Base-by-base conservation (phyloP, 2,113 vertebrate genomes). In the Turnix velox region DNA sequence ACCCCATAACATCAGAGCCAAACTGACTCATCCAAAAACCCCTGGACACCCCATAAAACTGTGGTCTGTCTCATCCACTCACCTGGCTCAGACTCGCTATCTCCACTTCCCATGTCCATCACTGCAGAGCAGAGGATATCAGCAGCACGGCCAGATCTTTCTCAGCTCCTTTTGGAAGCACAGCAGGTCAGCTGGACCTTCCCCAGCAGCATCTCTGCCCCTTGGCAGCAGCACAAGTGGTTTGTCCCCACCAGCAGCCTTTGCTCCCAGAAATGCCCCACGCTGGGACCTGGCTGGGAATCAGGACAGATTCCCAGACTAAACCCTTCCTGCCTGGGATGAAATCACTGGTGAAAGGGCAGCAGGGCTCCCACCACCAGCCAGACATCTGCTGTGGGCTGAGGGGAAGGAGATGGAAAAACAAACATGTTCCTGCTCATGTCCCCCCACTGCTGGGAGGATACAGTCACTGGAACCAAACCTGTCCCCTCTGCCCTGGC, bases 181-280 rank as follows among this genome's bases (percentile, higher is more conserved):
- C 0, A 0, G 22, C 2, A 1, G 33, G 17, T 14, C 3, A 7
- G 31, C 18, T 30, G 55, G 49, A 40, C 49, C 68, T 27, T 33
- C 39, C 46, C 57, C 62, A 65, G 49, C 30, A 48, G 43, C 2
- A 15, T 8, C 31, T 42, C 33, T 75, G 74, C 15, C 68, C 31
- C 46, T 57, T 10, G 63, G 74, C 57, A 72, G 45, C 52, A 49
- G 46, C 65, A 33, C 7, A 42, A 33, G 3, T 1, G 27, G 31
- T 39, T 39, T 69, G 58, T 12, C 63, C 68, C 23, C 1, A 1
- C 1, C 1, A 65, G 24, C 52, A 59, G 77, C 58, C 37, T 82
- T 40, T 67, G 31, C 71, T 86, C 48, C 33, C 19, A 81, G 68
- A 67, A 54, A 33, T 2, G 9, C 13, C 54, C n/a, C 72, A 51